These are phyloP conservation scores for Tringa solitaria DNA, from an alignment of 2,113 vertebrate genomes.

Conservation along the genomic window DNA sequence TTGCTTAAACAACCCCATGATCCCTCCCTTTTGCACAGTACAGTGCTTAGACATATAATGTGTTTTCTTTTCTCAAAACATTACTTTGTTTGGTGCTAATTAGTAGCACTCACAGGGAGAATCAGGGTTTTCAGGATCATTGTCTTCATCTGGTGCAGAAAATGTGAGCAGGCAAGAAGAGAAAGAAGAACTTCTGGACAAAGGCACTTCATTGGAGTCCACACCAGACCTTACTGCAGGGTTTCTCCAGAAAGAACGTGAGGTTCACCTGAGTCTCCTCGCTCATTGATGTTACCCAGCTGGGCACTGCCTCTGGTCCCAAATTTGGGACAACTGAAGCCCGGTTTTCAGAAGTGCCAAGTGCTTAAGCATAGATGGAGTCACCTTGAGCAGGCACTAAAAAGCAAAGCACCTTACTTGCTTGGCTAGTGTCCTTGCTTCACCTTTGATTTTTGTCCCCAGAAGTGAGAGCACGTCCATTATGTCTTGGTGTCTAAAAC, in stretches of 20 bases:
- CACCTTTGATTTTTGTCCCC: neutral
- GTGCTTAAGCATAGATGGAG: neutral
- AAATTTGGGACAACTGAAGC: neutral
- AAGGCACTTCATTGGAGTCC: neutral
- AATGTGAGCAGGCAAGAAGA: neutral
- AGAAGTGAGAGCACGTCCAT: neutral
- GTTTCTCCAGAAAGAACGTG: neutral
- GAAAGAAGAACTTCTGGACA: neutral
- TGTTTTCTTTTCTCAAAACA: neutral
- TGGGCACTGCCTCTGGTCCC: accelerated
- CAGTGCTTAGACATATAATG: neutral
- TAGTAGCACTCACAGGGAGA: neutral
- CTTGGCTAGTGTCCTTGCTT: neutral
- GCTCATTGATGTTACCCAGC: neutral
- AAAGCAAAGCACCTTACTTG: neutral
- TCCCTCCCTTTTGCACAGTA: neutral
- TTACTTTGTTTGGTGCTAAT: neutral
- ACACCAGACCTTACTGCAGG: neutral
- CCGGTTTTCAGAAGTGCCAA: neutral
- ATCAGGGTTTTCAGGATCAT: neutral
- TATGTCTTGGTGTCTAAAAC: neutral
- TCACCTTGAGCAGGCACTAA: neutral
- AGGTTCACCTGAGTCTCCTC: neutral
- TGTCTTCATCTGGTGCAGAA: neutral
- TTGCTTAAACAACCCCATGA: neutral